These are phyloP conservation scores for Orthosia gothica DNA, from an alignment of 2,888 invertebrate genomes.

Conservation along the genomic window DNA sequence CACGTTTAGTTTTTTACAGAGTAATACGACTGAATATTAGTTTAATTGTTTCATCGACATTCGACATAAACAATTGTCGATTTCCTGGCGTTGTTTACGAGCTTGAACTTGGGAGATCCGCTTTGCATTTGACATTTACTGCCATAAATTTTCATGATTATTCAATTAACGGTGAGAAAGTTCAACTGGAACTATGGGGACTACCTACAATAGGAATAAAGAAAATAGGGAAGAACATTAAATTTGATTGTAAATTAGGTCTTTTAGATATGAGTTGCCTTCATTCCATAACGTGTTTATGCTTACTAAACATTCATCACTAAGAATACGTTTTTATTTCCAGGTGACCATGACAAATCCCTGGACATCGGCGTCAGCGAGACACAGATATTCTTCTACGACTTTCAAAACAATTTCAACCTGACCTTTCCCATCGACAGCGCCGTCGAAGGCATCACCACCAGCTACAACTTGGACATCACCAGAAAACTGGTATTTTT, in stretches of 20 bases:
- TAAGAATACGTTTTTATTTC: slow-evolving; percentile 38
- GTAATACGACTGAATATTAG: too few relatives aligned
- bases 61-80: too few relatives aligned
- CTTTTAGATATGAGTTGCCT: not conserved
- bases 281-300: not conserved
- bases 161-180: too few relatives aligned
- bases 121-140: too few relatives aligned
- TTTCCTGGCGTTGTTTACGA: too few relatives aligned
- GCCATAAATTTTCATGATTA: too few relatives aligned
- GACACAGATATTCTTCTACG: slow-evolving; percentile 84
- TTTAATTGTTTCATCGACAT: too few relatives aligned
- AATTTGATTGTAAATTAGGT: not conserved
- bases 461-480: slow-evolving; percentile 81
- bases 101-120: too few relatives aligned
- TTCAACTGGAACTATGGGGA: too few relatives aligned
- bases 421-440: slow-evolving; percentile 78
- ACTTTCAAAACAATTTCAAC: slow-evolving; percentile 86
- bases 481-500: slow-evolving; percentile 84
- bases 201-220: too few relatives aligned
- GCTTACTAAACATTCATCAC: not conserved
- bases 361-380: slow-evolving; percentile 80
- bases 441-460: slow-evolving; percentile 79
- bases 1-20: too few relatives aligned
- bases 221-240: too few relatives aligned
- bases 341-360: slow-evolving; percentile 85